Base-by-base conservation (phyloP, 2,113 vertebrate genomes). In the Nipponia nippon region DNA sequence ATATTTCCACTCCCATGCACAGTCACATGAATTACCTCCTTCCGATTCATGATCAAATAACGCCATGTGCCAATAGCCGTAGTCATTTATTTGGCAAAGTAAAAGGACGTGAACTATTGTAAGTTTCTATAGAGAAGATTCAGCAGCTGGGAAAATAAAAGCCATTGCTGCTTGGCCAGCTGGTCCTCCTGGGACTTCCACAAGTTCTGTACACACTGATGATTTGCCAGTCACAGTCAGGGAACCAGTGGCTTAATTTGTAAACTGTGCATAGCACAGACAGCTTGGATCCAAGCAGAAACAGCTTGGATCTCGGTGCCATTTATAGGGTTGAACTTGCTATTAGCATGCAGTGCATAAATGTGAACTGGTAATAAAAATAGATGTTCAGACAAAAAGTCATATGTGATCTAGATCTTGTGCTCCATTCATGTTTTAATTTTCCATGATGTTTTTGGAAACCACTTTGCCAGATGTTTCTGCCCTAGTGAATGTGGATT, bases 321-420 rank as follows among this genome's bases (percentile, higher is more conserved):
- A 15, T 83, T 89, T 80, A 40, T 73, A 81, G 93, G 59, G 49
- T 26, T 67, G 85, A 92, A 76, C 59, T 71, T 89, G 59, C 46
- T 79, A 36, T 91, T 67, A 89, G 30, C 46, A 32, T 11, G 20
- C 14, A 47, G 63, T 46, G 66, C 71, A 63, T 78, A 84, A 84
- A 87, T 76, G 87, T 85, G 84, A 94, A 81, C 72, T 36, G 49
- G 29, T 30, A 78, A 79, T 72, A 88, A 94, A 97, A 95, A 95
- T 29, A 94, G 77, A n/a, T 82, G 36, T 67, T 83, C 42, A 67
- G 88, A 25, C 38, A 87, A 66, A 36, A 97, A 89, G 42, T 95
- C 61, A 16, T 81, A 29, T 38, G 44, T 84, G 78, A 65, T 95
- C 65, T 91, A 42, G 88, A 66, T 56, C 10, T 92, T 69, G 38